phyloP scores from a whole-genome alignment of 2,797 vertebrate genomes.

The Mycteria americana region DNA sequence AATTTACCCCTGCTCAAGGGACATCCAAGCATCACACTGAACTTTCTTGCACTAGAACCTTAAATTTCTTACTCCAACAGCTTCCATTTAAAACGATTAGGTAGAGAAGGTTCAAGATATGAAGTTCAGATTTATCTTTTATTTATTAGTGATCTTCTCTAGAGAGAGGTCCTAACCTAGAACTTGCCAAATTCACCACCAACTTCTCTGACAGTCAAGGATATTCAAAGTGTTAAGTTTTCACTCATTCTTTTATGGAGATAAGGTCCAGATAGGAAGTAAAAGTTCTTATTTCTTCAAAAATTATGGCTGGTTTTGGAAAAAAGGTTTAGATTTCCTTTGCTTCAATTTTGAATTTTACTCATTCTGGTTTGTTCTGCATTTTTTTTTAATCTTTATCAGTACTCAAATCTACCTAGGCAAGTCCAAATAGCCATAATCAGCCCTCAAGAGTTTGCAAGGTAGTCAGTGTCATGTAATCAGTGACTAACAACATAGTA shows the following conservation, averaged over 20 bases:
- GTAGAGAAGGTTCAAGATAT: not conserved
- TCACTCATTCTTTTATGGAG: not conserved
- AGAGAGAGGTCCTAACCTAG: not conserved
- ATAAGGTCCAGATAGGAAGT: not conserved
- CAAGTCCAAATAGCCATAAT: not conserved
- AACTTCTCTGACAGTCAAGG: not conserved
- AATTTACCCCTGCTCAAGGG: not conserved
- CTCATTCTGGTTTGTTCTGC: not conserved
- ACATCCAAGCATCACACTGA: not conserved
- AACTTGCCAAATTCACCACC: not conserved
- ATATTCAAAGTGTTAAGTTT: not conserved
- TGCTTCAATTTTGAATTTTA: not conserved
- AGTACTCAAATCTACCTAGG: not conserved
- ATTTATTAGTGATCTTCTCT: not conserved
- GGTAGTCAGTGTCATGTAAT: not conserved
- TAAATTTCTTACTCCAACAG: not conserved
- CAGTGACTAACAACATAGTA: not conserved
- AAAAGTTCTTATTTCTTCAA: not conserved
- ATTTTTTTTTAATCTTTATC: not conserved
- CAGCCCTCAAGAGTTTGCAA: not conserved
- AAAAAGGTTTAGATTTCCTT: not conserved
- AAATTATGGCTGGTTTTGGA: not conserved
- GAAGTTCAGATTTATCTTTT: not conserved
- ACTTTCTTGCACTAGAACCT: not conserved
- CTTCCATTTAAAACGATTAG: not conserved